Percentiles rank a stretch among this genome's conserved stretches.
Evolutionary conservation across 2,888 invertebrate genomes (phyloP).

Genomic region (Dasypolia templi): DNA sequence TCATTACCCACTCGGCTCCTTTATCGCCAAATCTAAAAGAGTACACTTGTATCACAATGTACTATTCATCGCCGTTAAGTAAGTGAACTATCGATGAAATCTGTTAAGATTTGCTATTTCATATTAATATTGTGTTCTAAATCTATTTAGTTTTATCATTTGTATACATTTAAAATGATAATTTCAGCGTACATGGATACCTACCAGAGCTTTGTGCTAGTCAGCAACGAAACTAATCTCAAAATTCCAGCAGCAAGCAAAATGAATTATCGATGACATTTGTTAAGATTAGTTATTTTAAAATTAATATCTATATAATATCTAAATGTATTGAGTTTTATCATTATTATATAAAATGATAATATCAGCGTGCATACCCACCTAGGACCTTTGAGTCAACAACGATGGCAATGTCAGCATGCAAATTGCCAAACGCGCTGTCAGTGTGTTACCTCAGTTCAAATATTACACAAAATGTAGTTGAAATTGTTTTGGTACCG

Average conservation of each 20-base stretch:
- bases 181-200: neutral
- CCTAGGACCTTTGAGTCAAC: too few relatives aligned
- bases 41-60: too few relatives aligned
- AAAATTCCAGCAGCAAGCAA: constrained; percentile 15
- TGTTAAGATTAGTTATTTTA: too few relatives aligned
- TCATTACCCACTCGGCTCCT: too few relatives aligned
- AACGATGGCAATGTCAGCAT: too few relatives aligned
- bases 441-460: neutral
- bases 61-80: neutral
- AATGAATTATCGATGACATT: too few relatives aligned
- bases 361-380: too few relatives aligned
- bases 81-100: constrained; percentile 3
- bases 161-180: neutral
- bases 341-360: too few relatives aligned
- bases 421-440: constrained; percentile 13
- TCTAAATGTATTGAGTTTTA: too few relatives aligned
- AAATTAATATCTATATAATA: too few relatives aligned
- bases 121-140: neutral
- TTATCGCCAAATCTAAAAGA: too few relatives aligned
- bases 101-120: constrained; percentile 7
- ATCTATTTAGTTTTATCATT: neutral
- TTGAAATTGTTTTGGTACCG: constrained; percentile 50
- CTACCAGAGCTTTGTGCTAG: neutral
- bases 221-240: neutral
- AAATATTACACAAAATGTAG: constrained; percentile 35